Conservation (phyloP, 2,797 vertebrate species). For the Ispidina picta region DNA sequence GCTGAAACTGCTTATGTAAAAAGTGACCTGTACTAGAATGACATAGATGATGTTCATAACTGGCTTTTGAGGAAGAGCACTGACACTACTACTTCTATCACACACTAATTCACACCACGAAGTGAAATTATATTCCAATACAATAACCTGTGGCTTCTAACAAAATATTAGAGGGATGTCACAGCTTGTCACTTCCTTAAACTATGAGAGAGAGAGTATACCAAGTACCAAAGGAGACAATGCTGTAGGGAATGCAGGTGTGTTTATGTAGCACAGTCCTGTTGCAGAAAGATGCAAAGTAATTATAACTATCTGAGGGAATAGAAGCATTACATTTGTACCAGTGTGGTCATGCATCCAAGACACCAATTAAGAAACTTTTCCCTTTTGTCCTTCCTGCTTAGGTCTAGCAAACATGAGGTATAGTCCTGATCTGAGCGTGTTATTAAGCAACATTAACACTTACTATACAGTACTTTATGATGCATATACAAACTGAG, state of each 20-base stretch:
- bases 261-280: background rate
- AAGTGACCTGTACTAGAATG: background rate
- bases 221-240: background rate
- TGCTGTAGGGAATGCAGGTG: background rate
- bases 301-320: background rate
- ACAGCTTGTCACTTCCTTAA: background rate
- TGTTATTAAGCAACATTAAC: background rate
- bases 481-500: background rate
- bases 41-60: background rate
- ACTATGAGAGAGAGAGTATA: accelerated
- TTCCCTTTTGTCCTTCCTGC: background rate
- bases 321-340: background rate
- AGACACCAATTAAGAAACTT: background rate
- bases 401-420: background rate
- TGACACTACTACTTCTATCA: background rate
- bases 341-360: background rate
- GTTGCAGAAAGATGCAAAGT: background rate
- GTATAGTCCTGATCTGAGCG: background rate
- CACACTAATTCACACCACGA: background rate
- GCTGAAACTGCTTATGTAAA: background rate
- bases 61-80: background rate
- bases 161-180: background rate
- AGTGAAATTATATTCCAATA: background rate
- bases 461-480: background rate
- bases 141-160: background rate